Percentiles rank a stretch among this genome's conserved stretches.
phyloP scores from a whole-genome alignment of 2,888 invertebrate species.

The Girardia tigrina region DNA sequence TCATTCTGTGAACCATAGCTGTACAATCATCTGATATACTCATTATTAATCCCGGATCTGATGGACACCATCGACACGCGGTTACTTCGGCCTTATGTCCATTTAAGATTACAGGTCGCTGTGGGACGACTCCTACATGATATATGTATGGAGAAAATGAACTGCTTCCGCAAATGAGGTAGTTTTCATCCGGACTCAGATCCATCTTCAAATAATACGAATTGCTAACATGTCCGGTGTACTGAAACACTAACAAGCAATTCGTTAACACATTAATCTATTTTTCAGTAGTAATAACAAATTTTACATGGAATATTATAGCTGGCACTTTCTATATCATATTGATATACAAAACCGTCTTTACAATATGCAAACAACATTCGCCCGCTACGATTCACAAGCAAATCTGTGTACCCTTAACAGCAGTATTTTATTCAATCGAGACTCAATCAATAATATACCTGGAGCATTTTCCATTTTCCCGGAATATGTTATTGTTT shows the following conservation, averaged over 20 bases:
- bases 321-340: background rate
- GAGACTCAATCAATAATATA: background rate
- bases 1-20: background rate
- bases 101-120: constrained; percentile 16
- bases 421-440: background rate
- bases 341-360: background rate
- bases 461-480: background rate
- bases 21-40: constrained; percentile 25
- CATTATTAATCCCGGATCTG: background rate
- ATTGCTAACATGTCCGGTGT: background rate
- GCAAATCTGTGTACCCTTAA: background rate
- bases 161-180: constrained; percentile 21
- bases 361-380: constrained; percentile 23
- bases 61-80: background rate
- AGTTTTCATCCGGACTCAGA: constrained; percentile 21
- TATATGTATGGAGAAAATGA: background rate
- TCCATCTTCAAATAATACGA: constrained; percentile 31
- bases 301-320: background rate
- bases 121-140: background rate
- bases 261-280: too few relatives aligned
- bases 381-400: background rate
- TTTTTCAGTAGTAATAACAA: too few relatives aligned
- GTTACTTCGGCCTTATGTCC: constrained; percentile 26
- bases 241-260: constrained; percentile 9
- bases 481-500: background rate